A percentile compares a stretch with the other conserved stretches of the same genome.
Evolutionary conservation across 2,888 invertebrate species (phyloP).

Genomic region (Lasiommata megera): DNA sequence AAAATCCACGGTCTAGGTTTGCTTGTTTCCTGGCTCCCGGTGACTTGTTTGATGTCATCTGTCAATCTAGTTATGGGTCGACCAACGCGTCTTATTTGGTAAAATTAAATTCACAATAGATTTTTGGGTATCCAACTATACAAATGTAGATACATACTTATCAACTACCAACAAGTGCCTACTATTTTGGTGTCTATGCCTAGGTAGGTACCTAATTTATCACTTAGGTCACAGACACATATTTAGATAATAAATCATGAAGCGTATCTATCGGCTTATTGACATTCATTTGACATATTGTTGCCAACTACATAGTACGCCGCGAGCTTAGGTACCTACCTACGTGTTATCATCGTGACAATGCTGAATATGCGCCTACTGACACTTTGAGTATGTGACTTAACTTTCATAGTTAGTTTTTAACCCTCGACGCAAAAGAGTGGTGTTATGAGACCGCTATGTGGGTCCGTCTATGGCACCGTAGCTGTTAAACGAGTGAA

Average conservation of each 20-base stretch:
- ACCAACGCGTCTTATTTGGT: too few species aligned
- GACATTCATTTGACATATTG: constrained; percentile 36
- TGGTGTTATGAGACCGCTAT: too few species aligned
- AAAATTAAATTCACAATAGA: too few species aligned
- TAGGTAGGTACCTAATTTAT: neutral
- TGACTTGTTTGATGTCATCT: too few species aligned
- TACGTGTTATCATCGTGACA: constrained; percentile 25
- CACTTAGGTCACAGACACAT: constrained; percentile 2
- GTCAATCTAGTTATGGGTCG: too few species aligned
- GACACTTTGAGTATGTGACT: neutral
- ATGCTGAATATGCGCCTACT: constrained; percentile 1
- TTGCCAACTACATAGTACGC: constrained; percentile 23
- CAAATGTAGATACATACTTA: too few species aligned
- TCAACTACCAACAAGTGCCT: too few species aligned
- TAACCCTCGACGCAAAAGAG: neutral
- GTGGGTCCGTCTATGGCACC: too few species aligned
- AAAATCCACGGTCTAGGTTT: too few species aligned
- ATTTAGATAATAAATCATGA: constrained; percentile 25
- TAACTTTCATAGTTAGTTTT: neutral
- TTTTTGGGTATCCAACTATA: neutral
- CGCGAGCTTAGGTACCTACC: neutral
- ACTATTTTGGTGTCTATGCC: too few species aligned
- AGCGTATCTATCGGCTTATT: constrained; percentile 29
- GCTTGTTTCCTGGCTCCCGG: too few species aligned
- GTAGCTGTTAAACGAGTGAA: too few species aligned